Percentiles rank a stretch among this genome's conserved stretches.
phyloP scores from a whole-genome alignment of 2,888 invertebrate species.

The Ferdinandea cuprea region DNA sequence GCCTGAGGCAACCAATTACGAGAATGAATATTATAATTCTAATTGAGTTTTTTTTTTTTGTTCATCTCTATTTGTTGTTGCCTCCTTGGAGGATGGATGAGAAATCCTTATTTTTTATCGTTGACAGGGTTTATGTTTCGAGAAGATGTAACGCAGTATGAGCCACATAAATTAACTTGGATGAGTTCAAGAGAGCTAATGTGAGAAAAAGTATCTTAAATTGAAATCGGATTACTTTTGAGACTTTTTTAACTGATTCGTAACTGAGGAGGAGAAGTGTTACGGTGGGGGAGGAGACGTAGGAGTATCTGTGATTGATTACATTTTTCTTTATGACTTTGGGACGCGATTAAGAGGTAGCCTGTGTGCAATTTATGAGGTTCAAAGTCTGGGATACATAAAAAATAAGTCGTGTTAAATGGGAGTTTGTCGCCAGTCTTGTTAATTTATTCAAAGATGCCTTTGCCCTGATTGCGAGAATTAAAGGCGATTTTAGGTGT shows the following conservation, averaged over 20 bases:
- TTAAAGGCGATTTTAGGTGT: not conserved
- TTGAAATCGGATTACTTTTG: constrained; percentile 60
- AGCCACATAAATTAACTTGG: constrained; percentile 20
- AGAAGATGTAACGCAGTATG: not conserved
- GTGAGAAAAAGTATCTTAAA: constrained; percentile 50
- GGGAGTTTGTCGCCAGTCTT: constrained; percentile 19
- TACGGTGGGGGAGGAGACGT: not conserved
- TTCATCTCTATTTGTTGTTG: not conserved
- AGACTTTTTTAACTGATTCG: constrained; percentile 16
- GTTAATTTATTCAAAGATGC: constrained; percentile 16
- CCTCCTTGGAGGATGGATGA: not conserved
- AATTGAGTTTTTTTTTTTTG: constrained; percentile 51
- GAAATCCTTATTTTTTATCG: constrained; percentile 9
- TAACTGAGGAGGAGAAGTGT: not conserved
- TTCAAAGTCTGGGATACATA: constrained; percentile 1
- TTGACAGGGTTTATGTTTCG: constrained; percentile 34
- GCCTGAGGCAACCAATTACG: constrained; percentile 56
- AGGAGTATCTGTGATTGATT: constrained; percentile 44
- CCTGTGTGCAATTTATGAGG: constrained; percentile 29
- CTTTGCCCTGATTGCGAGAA: not conserved
- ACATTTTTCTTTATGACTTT: constrained; percentile 27
- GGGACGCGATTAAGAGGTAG: constrained; percentile 28
- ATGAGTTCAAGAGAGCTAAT: constrained; percentile 25
- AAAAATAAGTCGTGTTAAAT: constrained; percentile 15
- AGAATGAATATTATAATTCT: constrained; percentile 57